Base-by-base conservation (phyloP, 2,888 invertebrate genomes). In the Drepanosiphum platanoidis region DNA sequence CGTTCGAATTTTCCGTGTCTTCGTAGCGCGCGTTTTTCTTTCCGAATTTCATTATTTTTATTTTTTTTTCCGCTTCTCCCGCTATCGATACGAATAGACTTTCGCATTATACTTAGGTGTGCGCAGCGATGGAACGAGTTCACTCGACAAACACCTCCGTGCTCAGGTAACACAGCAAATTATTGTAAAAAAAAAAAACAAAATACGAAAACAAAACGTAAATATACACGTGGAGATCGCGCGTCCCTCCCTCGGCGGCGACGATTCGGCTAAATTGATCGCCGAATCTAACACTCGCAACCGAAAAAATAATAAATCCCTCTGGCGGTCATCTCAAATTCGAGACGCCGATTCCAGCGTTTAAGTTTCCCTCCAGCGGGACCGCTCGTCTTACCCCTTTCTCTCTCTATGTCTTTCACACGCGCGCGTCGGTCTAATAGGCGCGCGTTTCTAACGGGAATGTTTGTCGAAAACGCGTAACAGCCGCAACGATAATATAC, bases 81-180 rank as follows among this genome's bases (percentile, higher is more conserved):
- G n/a, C n/a, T n/a, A n/a, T n/a, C n/a, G n/a, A n/a, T n/a, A n/a
- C n/a, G n/a, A n/a, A n/a, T n/a, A n/a, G n/a, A n/a, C n/a, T n/a
- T n/a, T n/a, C 2, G 4, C 5, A 58, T n/a, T 7, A 58, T 7
- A n/a, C 18, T 58, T 7, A 61, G n/a, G 11, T 27, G 2, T 5
- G 15, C 66, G 66, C n/a, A 18, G 30, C 64, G 13, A 78, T 78
- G 78, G 78, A 39, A 64, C 78, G 30, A 64, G 64, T 36, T 36
- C 34, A 15, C 15, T 22, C n/a, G 36, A 36, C 8, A 8, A 36
- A 36, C 9, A 22, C 22, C 18, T 27, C 61, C 64, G 39, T 30
- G 39, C 30, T 78, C 61, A 64, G 61, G 64, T 78, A 78, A n/a
- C n/a, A n/a, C n/a, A n/a, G n/a, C 8, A 61, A n/a, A 52, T 2